Evolutionary conservation across 1,140 invertebrate genomes (phyloP).

Genomic region (Saxidomus purpurata): DNA sequence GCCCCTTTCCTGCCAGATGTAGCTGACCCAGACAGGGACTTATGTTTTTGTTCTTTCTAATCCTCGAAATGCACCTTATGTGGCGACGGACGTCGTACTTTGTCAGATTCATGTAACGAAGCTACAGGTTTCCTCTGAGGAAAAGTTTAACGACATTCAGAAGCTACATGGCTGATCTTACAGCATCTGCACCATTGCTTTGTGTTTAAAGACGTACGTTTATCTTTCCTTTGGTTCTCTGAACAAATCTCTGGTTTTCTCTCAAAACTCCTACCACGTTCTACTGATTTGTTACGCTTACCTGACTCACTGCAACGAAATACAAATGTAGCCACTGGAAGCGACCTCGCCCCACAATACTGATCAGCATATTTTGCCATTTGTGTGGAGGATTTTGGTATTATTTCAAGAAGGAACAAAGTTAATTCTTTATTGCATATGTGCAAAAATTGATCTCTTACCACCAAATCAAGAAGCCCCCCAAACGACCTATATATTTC

Average conservation of each 20-base stretch:
- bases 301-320: not conserved
- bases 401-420: conserved; percentile 46
- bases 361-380: conserved; percentile 65
- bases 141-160: not conserved
- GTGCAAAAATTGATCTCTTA: conserved; percentile 47
- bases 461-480: conserved; percentile 23
- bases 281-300: not conserved
- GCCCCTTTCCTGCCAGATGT: not conserved
- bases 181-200: not conserved
- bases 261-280: not conserved
- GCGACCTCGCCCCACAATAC: conserved; percentile 45
- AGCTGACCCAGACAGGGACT: not conserved
- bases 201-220: not conserved
- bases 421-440: conserved; percentile 15
- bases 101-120: not conserved
- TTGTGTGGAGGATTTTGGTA: conserved; percentile 30
- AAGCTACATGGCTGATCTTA: not conserved
- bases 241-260: not conserved
- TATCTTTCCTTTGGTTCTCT: not conserved
- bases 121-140: not conserved
- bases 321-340: not conserved
- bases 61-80: not conserved
- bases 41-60: not conserved
- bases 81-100: not conserved
- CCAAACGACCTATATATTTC: not conserved